Percentiles rank a stretch among this genome's conserved stretches.
Conservation (phyloP, 1,140 invertebrate genomes). For the Drosophila parvula region DNA sequence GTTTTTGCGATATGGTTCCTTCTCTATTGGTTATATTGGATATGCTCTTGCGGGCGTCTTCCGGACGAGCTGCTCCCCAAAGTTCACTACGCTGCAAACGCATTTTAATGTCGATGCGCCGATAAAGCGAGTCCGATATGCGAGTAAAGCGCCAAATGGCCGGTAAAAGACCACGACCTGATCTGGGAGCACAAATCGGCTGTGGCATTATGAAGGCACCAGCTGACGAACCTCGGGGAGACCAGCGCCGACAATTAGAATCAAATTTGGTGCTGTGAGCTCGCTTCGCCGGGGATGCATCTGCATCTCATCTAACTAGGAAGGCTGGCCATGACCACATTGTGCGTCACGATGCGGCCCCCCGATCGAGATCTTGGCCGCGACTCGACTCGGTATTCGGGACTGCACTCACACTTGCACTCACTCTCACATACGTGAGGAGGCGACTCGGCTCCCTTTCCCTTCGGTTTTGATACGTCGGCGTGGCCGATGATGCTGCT, state of each 20-base stretch:
- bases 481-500: slow-evolving; percentile 76
- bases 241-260: slow-evolving; percentile 73
- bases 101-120: slow-evolving; percentile 34
- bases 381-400: slow-evolving; percentile 25
- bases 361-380: slow-evolving; percentile 39
- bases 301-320: slow-evolving; percentile 47
- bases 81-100: not conserved
- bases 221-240: slow-evolving; percentile 29
- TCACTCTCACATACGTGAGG: slow-evolving; percentile 32
- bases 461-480: slow-evolving; percentile 71
- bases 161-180: slow-evolving; percentile 12
- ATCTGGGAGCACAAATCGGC: slow-evolving; percentile 41
- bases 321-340: slow-evolving; percentile 61
- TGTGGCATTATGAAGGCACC: slow-evolving; percentile 41
- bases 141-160: slow-evolving; percentile 49
- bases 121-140: slow-evolving; percentile 37
- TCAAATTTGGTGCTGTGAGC: slow-evolving; percentile 68
- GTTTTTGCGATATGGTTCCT: not conserved
- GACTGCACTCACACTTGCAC: slow-evolving; percentile 16
- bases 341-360: slow-evolving; percentile 72
- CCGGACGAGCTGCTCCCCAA: not conserved
- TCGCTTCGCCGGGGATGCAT: not conserved
- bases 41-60: not conserved
- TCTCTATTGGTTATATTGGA: slow-evolving; percentile 7
- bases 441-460: slow-evolving; percentile 41